phyloP scores from a whole-genome alignment of 92 coral and sea anemone species.

The Epizoanthus fatuus region DNA sequence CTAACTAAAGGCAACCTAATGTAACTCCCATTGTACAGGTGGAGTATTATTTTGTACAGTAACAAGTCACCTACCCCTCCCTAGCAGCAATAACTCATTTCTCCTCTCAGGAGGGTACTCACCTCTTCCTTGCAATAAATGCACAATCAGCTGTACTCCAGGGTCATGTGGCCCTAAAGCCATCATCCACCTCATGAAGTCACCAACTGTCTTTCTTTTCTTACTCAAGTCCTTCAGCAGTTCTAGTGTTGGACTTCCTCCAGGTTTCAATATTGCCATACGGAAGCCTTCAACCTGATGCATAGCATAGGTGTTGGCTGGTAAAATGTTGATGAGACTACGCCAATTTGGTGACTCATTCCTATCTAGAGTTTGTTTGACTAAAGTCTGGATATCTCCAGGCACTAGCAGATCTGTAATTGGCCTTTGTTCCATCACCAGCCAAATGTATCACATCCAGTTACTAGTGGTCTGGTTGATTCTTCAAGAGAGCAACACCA shows the following conservation, averaged over 20 bases:
- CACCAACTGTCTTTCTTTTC: slow-evolving; percentile 70
- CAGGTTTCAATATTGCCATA: slow-evolving; percentile 76
- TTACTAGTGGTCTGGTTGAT: background rate
- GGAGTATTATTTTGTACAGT: background rate
- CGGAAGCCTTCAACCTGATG: slow-evolving; percentile 66
- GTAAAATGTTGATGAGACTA: slow-evolving; percentile 65
- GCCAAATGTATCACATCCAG: slow-evolving; percentile 2
- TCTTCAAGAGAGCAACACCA: background rate
- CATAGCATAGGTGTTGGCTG: slow-evolving; percentile 46
- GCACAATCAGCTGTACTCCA: slow-evolving; percentile 61
- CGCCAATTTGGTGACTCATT: slow-evolving; percentile 82
- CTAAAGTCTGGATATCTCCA: slow-evolving; percentile 47
- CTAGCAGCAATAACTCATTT: background rate
- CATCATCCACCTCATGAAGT: slow-evolving; percentile 68
- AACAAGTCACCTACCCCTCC: too few species aligned
- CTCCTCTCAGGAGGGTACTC: background rate
- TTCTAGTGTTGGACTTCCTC: slow-evolving; percentile 86
- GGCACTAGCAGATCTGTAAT: slow-evolving; percentile 69
- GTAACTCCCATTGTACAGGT: background rate
- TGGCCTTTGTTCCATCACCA: slow-evolving; percentile 43
- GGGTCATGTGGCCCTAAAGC: slow-evolving; percentile 31
- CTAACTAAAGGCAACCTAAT: too few species aligned
- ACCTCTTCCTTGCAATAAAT: slow-evolving; percentile 51
- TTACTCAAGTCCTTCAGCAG: slow-evolving; percentile 77
- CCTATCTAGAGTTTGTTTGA: slow-evolving; percentile 75